Percentiles rank a stretch among this genome's conserved stretches.
Conservation (phyloP, 2,797 vertebrate species). For the Pantherophis alleghaniensis region DNA sequence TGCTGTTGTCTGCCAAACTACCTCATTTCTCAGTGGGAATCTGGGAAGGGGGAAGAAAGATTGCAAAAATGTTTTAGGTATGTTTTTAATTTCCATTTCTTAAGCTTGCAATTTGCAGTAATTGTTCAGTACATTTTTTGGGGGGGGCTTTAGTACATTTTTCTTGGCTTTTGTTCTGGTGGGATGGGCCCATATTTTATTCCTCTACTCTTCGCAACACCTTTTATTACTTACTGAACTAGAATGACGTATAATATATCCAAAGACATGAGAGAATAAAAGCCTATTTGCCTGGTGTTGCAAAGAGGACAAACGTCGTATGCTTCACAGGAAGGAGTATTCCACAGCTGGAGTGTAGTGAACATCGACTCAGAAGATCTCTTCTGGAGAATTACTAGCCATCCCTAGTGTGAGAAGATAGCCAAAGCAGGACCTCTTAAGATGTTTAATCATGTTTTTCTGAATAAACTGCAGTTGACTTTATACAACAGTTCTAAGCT, state of each 20-base stretch:
- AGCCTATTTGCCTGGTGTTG: background rate
- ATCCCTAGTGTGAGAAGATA: background rate
- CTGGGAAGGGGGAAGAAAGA: background rate
- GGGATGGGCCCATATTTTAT: conserved; percentile 2
- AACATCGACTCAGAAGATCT: background rate
- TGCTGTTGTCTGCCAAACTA: background rate
- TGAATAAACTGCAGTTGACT: background rate
- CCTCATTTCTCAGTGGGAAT: background rate
- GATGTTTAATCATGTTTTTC: background rate
- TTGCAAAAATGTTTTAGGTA: background rate
- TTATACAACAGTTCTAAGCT: background rate
- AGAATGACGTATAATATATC: background rate
- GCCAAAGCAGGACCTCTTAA: background rate
- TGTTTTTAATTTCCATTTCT: conserved; percentile 30
- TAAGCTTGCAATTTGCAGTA: background rate
- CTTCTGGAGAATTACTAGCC: background rate
- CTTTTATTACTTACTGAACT: background rate
- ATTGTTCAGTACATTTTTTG: background rate
- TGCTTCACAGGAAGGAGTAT: background rate
- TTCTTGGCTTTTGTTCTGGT: background rate
- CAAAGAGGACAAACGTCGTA: background rate
- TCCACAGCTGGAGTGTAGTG: background rate
- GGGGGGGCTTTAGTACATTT: background rate
- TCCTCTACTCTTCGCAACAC: background rate
- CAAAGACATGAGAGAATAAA: background rate